These are phyloP conservation scores for Osmerus mordax DNA, from an alignment of 2,113 vertebrate genomes.

Conservation along the genomic window DNA sequence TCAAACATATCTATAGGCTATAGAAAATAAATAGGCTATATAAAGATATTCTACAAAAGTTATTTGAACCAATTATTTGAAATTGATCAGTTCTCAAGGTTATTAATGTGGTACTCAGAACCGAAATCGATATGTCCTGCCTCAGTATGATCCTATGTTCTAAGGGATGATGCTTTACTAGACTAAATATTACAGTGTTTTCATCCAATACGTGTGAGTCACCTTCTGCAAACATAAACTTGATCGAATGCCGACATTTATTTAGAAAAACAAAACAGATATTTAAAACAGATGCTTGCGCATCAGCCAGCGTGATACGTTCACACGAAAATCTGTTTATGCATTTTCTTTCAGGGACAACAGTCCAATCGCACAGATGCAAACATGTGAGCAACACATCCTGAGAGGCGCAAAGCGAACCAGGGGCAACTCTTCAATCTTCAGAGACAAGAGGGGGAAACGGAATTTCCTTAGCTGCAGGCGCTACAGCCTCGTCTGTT, in stretches of 20 bases:
- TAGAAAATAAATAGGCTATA: too few species aligned
- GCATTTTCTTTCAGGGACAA: neutral
- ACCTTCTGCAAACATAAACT: too few species aligned
- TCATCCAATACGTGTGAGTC: too few species aligned
- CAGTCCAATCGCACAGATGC: constrained; percentile 12
- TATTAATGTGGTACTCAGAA: too few species aligned
- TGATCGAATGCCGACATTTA: neutral
- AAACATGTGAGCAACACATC: constrained; percentile 33
- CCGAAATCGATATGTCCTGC: too few species aligned
- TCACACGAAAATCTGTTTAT: neutral
- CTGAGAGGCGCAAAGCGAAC: constrained; percentile 36
- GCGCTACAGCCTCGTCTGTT: constrained; percentile 55
- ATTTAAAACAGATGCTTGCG: neutral
- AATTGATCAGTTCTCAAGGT: too few species aligned
- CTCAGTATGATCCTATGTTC: too few species aligned
- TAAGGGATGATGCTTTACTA: too few species aligned
- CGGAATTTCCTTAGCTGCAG: constrained; percentile 57
- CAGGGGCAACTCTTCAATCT: constrained; percentile 43
- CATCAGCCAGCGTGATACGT: neutral
- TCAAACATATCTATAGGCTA: too few species aligned
- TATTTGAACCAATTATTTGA: too few species aligned
- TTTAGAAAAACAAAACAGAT: neutral
- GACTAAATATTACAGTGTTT: too few species aligned
- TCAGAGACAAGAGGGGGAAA: constrained; percentile 23
- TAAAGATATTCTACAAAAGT: too few species aligned